phyloP scores from a whole-genome alignment of 2,113 vertebrate genomes.

The Corynorhinus townsendii region DNA sequence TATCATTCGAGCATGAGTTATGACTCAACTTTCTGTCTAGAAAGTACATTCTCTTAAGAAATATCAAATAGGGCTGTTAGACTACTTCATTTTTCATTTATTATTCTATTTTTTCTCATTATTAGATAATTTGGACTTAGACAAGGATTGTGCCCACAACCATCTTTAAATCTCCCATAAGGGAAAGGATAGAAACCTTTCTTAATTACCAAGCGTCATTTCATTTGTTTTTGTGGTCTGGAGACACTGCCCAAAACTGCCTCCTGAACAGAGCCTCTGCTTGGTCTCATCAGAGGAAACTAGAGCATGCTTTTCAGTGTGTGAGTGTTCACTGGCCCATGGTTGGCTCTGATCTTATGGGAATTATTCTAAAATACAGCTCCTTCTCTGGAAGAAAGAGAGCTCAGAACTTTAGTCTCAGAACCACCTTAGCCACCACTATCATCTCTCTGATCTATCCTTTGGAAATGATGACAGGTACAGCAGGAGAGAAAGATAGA shows the following conservation, averaged over 20 bases:
- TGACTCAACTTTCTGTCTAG: background rate
- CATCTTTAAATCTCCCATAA: background rate
- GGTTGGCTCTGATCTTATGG: background rate
- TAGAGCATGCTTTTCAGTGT: background rate
- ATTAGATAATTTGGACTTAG: background rate
- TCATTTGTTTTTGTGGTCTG: background rate
- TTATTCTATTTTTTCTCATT: background rate
- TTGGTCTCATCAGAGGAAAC: background rate
- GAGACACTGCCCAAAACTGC: background rate
- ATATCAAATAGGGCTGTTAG: background rate
- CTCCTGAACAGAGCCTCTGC: background rate
- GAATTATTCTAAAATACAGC: background rate
- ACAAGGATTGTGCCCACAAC: background rate
- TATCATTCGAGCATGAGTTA: background rate
- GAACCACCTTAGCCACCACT: background rate
- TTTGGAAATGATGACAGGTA: background rate
- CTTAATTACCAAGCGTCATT: background rate
- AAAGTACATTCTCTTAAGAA: slow-evolving; percentile 12
- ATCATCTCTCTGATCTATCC: background rate
- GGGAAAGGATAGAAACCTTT: background rate
- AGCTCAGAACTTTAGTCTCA: background rate
- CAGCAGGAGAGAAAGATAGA: no score
- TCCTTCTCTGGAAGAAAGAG: background rate
- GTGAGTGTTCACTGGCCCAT: background rate
- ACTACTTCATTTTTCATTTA: background rate